phyloP scores from a whole-genome alignment of 2,797 vertebrate species.

The Chromobotia macracanthus region DNA sequence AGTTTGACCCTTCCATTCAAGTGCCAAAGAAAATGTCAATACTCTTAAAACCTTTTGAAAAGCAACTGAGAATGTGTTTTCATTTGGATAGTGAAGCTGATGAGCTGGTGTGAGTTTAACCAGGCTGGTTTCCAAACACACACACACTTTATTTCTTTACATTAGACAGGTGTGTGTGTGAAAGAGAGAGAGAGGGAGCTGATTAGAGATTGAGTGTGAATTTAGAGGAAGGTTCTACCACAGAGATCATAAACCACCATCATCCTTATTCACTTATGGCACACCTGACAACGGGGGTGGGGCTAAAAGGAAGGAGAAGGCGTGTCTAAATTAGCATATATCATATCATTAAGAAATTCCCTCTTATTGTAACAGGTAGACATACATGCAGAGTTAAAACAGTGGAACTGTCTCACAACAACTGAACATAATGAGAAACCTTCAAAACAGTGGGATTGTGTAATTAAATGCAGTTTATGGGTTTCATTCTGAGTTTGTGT shows the following conservation, averaged over 20 bases:
- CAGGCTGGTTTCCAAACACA: slow-evolving; percentile 65
- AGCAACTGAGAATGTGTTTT: slow-evolving; percentile 63
- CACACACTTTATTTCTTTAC: slow-evolving; percentile 18
- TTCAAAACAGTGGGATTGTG: background rate
- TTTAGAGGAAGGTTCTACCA: slow-evolving; percentile 17
- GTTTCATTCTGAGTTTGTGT: background rate
- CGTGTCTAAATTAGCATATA: slow-evolving; percentile 12
- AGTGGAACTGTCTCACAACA: background rate
- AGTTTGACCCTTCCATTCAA: slow-evolving; percentile 67
- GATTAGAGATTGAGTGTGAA: slow-evolving; percentile 37
- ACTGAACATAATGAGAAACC: background rate
- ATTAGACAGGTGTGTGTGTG: background rate
- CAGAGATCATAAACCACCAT: background rate
- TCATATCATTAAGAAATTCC: slow-evolving; percentile 21
- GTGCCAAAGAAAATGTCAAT: slow-evolving; percentile 71
- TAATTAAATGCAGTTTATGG: background rate
- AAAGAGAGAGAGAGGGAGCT: background rate
- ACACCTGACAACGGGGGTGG: slow-evolving; percentile 10
- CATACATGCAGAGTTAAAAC: slow-evolving; percentile 21
- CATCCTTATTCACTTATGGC: too few species aligned
- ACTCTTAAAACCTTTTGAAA: slow-evolving; percentile 65
- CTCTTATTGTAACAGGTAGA: slow-evolving; percentile 31
- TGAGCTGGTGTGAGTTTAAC: slow-evolving; percentile 69
- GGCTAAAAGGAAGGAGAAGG: slow-evolving; percentile 1
- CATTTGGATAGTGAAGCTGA: slow-evolving; percentile 69